Evolutionary conservation across 2,797 vertebrate species (phyloP), one percentile per base, ranked within the genome.

Genomic region (Pagetopsis macropterus): DNA sequence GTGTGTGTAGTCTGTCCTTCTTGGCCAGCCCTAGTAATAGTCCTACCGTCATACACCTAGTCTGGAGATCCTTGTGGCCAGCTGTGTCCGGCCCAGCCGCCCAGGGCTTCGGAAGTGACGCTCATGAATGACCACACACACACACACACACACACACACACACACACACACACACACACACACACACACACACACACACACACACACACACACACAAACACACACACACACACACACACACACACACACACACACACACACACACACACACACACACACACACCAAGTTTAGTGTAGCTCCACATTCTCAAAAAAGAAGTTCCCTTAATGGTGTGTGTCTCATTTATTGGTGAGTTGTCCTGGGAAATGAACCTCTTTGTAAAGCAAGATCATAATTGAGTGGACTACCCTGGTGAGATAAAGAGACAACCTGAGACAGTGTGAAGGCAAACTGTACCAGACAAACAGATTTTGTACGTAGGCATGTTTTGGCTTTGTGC

Each of bases 11-110:
- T 88, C 73, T 85, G 78, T 85, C 68, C 80, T 87, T 86, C 65
- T 81, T 77, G 75, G 84, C 76, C 75, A 82, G 77, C 80, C 85
- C 91, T 94, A 94, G 93, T 94, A 94, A 94, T 93, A 94, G 90
- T 79, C 79, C 86, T 81, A 86, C 89, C 88, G 87, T 92, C 86
- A 90, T 93, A 91, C 93, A 94, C 88, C 90, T 87, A 91, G 91
- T 88, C 86, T 89, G 87, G 88, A 91, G 89, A 90, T 91, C 92
- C 91, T 91, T 89, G 88, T 13, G 84, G 90, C 91, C 87, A 92
- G 90, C 90, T 88, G 88, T 90, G 88, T 93, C 92, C 92, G 84
- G 91, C 85, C 84, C 68, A 88, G 79, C 86, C 79, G 80, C 88
- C 86, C 87, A 88, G 88, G 88, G 85, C 92, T 92, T 89, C 88